Percentiles rank a stretch among this genome's conserved stretches.
phyloP scores from a whole-genome alignment of 2,797 vertebrate species.

The Orientallactaga sibirica region DNA sequence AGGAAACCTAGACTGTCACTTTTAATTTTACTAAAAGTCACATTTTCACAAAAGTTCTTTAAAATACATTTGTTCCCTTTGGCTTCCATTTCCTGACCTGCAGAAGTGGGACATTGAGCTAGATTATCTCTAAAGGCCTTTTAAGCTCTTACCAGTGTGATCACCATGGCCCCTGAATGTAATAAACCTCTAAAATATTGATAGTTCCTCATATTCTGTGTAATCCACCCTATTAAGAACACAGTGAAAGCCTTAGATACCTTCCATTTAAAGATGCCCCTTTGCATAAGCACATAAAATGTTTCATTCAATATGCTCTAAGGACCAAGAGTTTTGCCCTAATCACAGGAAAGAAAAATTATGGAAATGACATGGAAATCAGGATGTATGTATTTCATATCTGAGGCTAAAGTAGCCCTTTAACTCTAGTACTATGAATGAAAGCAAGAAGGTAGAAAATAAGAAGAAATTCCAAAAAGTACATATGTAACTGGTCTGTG shows the following conservation, averaged over 20 bases:
- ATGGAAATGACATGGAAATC: constrained; percentile 28
- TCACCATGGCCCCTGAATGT: background rate
- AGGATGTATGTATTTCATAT: constrained; percentile 15
- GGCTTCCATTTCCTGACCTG: background rate
- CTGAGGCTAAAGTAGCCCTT: background rate
- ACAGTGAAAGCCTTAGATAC: constrained; percentile 4
- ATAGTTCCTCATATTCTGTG: background rate
- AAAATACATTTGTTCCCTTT: background rate
- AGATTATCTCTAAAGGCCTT: constrained; percentile 27
- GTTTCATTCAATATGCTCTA: background rate
- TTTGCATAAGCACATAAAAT: background rate
- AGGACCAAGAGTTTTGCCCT: constrained; percentile 1
- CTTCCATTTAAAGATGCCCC: constrained; percentile 38
- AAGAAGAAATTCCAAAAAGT: constrained; percentile 43
- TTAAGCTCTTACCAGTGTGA: background rate
- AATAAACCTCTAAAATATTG: background rate
- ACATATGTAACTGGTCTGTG: background rate
- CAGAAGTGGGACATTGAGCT: constrained; percentile 10
- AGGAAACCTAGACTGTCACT: background rate
- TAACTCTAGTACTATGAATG: background rate
- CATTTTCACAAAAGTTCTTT: background rate
- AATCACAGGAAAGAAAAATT: constrained; percentile 34
- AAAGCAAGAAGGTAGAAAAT: constrained; percentile 45
- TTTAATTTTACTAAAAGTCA: constrained; percentile 22
- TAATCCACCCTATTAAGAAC: background rate